Conservation (phyloP, 2,113 vertebrate genomes). For the Siniperca knerii region DNA sequence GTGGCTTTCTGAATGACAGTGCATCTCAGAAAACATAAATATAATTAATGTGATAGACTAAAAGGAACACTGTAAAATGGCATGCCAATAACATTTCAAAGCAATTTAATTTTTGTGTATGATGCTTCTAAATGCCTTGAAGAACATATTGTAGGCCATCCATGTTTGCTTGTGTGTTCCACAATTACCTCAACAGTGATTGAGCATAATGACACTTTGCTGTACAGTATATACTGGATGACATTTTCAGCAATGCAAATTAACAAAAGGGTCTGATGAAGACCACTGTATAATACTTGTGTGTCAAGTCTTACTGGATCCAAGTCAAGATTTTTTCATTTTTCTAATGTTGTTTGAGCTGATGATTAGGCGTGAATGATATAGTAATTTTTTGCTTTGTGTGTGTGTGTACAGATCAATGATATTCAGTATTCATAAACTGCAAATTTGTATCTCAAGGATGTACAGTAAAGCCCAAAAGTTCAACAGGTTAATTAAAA, state of each 20-base stretch:
- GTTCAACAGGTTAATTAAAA: conserved; percentile 3
- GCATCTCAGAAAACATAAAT: conserved; percentile 51
- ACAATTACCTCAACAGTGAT: conserved; percentile 54
- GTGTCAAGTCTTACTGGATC: neutral
- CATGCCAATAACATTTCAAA: conserved; percentile 51
- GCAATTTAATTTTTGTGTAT: conserved; percentile 26
- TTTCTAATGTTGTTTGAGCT: neutral
- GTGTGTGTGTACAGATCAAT: neutral
- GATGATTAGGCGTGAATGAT: neutral
- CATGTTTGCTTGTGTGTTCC: conserved; percentile 36
- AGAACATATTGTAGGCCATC: conserved; percentile 41
- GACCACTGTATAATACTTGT: neutral
- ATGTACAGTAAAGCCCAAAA: neutral
- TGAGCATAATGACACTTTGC: conserved; percentile 54
- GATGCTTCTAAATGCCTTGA: conserved; percentile 61
- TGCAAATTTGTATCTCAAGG: too few species aligned
- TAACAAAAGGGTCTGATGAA: conserved; percentile 13
- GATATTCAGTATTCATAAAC: neutral
- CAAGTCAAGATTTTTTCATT: neutral
- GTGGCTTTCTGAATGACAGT: conserved; percentile 38
- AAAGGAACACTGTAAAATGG: conserved; percentile 48
- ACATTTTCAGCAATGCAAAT: conserved; percentile 58
- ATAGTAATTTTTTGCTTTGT: neutral
- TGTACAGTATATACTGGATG: conserved; percentile 40
- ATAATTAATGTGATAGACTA: conserved; percentile 46